Conservation (phyloP, 2,888 invertebrate genomes). For the Mesochorus sp. region DNA sequence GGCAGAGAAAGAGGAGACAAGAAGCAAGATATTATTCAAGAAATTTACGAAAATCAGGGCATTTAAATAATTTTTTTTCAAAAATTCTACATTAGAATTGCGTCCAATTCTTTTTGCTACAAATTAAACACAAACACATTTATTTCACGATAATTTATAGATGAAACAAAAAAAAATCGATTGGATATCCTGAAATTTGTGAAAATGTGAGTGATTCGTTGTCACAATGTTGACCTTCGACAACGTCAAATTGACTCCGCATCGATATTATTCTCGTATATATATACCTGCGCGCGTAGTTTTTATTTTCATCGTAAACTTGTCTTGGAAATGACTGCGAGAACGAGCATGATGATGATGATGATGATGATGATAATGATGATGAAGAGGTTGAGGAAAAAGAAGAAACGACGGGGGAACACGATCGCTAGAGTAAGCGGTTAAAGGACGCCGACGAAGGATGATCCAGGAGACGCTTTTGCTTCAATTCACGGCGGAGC, state of each 20-base stretch:
- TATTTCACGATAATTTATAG: too few species aligned
- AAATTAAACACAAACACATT: too few species aligned
- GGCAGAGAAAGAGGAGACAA: neutral
- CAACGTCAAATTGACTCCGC: conserved; percentile 3
- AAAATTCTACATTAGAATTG: too few species aligned
- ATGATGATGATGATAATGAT: conserved; percentile 31
- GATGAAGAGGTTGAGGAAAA: conserved; percentile 50
- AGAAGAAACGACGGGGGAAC: conserved; percentile 34
- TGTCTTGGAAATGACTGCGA: conserved; percentile 22
- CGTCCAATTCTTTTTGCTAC: too few species aligned
- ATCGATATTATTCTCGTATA: neutral
- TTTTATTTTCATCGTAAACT: conserved; percentile 26
- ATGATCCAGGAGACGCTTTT: conserved; percentile 48
- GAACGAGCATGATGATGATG: conserved; percentile 21
- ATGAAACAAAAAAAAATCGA: too few species aligned
- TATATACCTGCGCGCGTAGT: neutral
- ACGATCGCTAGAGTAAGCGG: conserved; percentile 48
- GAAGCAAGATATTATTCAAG: neutral
- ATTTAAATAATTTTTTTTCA: too few species aligned
- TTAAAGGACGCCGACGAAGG: conserved; percentile 64
- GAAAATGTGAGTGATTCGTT: too few species aligned
- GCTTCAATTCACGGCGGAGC: conserved; percentile 51
- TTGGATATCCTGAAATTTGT: too few species aligned
- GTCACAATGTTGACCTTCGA: neutral
- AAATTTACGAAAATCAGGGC: too few species aligned